Conservation (phyloP, 2,113 vertebrate genomes). For the Salvelinus fontinalis region DNA sequence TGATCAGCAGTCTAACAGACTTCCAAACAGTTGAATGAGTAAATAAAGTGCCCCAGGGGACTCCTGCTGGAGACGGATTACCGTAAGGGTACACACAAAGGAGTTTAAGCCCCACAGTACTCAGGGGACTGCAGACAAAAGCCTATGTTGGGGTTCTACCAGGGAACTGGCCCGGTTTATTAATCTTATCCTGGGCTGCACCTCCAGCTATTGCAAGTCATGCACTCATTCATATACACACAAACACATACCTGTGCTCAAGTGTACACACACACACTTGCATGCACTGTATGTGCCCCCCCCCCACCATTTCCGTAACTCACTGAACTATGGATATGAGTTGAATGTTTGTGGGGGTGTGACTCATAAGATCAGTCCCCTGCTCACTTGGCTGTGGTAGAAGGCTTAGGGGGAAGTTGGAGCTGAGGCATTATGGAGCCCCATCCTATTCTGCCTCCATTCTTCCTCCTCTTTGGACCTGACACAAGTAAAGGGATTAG, state of each 20-base stretch:
- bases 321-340: not conserved
- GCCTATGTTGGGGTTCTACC: slow-evolving; percentile 59
- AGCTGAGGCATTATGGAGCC: slow-evolving; percentile 68
- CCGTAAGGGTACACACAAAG: slow-evolving; percentile 81
- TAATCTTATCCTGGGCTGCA: slow-evolving; percentile 65
- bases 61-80: slow-evolving; percentile 82
- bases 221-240: slow-evolving; percentile 16
- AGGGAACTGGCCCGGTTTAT: slow-evolving; percentile 66
- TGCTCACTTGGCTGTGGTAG: slow-evolving; percentile 77
- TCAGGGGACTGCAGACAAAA: slow-evolving; percentile 64
- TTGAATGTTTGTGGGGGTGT: slow-evolving; percentile 23
- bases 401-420: slow-evolving; percentile 7
- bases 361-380: slow-evolving; percentile 75
- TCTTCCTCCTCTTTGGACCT: slow-evolving; percentile 84
- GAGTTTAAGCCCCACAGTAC: slow-evolving; percentile 76
- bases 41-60: slow-evolving; percentile 86
- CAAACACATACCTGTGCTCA: not conserved
- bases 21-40: slow-evolving; percentile 85
- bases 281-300: not conserved
- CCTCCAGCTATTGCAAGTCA: slow-evolving; percentile 33
- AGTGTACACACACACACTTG: slow-evolving; percentile 14
- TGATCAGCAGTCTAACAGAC: slow-evolving; percentile 85
- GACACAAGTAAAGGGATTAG: slow-evolving; percentile 99
- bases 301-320: too few relatives aligned
- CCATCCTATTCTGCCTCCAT: slow-evolving; percentile 75